Percentiles rank a stretch among this genome's conserved stretches.
Conservation (phyloP, 2,797 vertebrate genomes). For the Monodelphis domestica region DNA sequence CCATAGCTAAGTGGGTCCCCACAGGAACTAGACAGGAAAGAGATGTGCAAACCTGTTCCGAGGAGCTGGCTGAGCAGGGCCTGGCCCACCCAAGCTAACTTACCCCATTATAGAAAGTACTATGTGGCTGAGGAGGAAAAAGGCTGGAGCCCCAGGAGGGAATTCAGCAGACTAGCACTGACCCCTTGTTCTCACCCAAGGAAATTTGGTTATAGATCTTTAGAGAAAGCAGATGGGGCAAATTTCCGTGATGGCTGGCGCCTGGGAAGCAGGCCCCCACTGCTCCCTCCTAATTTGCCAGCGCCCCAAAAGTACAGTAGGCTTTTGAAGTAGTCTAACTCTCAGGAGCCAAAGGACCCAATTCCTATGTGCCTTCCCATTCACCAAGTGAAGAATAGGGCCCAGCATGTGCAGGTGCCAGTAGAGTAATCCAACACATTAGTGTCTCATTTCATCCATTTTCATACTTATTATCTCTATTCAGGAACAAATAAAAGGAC, state of each 20-base stretch:
- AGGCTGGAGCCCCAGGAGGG: not conserved
- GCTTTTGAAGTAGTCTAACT: not conserved
- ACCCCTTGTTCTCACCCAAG: not conserved
- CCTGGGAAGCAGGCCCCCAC: not conserved
- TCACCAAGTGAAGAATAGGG: not conserved
- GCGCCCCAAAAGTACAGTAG: not conserved
- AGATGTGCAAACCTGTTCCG: not conserved
- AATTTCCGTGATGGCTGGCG: not conserved
- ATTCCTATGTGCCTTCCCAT: not conserved
- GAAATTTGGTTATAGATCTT: not conserved
- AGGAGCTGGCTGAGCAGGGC: not conserved
- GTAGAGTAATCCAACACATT: not conserved
- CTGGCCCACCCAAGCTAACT: not conserved
- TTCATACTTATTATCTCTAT: constrained; percentile 2
- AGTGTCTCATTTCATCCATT: not conserved
- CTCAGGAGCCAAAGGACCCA: not conserved
- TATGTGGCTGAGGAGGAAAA: not conserved
- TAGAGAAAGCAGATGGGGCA: constrained; percentile 20
- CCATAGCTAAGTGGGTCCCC: not conserved
- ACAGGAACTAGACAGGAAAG: not conserved
- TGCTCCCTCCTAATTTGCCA: not conserved
- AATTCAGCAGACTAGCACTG: not conserved
- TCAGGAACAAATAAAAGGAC: not conserved
- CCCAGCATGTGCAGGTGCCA: not conserved
- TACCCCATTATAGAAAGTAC: not conserved